Percentiles rank a stretch among this genome's conserved stretches.
These are phyloP conservation scores for Ectobius pallidus DNA, from an alignment of 2,888 invertebrate species.

Conservation along the genomic window DNA sequence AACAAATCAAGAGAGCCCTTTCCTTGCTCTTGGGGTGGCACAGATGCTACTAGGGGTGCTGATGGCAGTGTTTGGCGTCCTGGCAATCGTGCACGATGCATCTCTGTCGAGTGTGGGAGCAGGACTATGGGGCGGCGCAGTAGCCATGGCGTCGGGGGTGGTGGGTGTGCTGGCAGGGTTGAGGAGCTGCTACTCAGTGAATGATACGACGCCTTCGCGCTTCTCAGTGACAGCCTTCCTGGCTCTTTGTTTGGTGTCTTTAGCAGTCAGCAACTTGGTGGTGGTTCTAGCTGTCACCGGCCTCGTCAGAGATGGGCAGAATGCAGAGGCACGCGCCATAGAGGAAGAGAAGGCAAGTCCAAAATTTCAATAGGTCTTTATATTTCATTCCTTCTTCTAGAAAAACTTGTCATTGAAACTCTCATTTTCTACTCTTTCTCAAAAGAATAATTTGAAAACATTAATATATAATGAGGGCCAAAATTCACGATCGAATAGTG, in stretches of 20 bases:
- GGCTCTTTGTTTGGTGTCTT: conserved; percentile 50
- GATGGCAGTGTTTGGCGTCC: conserved; percentile 49
- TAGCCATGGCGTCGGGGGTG: conserved; percentile 45
- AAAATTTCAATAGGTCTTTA: too few species aligned
- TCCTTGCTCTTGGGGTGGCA: conserved; percentile 44
- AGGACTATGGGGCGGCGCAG: conserved; percentile 50
- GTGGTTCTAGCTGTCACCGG: conserved; percentile 52
- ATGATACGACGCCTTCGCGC: conserved; percentile 40
- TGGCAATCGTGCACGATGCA: conserved; percentile 48
- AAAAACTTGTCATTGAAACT: too few species aligned
- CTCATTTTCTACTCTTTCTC: too few species aligned
- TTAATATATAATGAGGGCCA: too few species aligned
- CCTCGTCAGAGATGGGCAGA: conserved; percentile 48
- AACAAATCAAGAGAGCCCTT: conserved; percentile 25
- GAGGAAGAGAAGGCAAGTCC: conserved; percentile 5
- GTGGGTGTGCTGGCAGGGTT: conserved; percentile 48
- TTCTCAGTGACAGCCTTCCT: conserved; percentile 48
- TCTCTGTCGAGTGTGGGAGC: conserved; percentile 48
- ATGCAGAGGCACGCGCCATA: not conserved
- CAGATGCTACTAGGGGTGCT: conserved; percentile 48
- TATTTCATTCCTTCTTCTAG: too few species aligned
- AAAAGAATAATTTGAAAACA: too few species aligned
- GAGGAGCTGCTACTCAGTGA: conserved; percentile 44
- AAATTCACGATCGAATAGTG: too few species aligned
- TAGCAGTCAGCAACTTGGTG: conserved; percentile 51